Base-by-base conservation (phyloP, 2,113 vertebrate species). In the Microcebus lehilahytsara region DNA sequence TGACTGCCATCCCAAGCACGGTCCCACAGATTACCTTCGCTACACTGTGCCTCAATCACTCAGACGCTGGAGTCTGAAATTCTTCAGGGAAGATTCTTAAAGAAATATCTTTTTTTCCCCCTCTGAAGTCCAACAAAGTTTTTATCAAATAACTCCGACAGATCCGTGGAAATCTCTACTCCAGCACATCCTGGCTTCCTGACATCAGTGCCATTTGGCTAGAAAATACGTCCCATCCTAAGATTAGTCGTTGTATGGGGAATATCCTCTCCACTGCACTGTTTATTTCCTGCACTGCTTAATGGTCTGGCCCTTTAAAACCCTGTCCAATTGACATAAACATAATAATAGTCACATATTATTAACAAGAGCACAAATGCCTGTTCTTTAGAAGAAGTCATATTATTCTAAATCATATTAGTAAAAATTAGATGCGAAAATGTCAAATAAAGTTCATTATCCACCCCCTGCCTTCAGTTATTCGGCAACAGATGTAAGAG, bases 351-450 rank as follows among this genome's bases (percentile, higher is more conserved):
- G 12, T 80, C 71, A 64, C 34, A 9, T n/a, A 42, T 91, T 30
- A 80, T 89, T 95, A 72, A 64, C 56, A 37, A 83, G n/a, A 69
- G 17, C 58, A 87, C 23, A 46, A 37, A 14, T 14, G 12, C 40
- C 58, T n/a, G 7, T 6, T 72, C 40, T 53, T 93, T 69, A 74
- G 62, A 95, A 81, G 0, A 90, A 89, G 77, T 46, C 23, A 14
- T 32, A 56, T 30, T 66, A 80, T 56, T 89, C 69, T 30, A 86
- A 90, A 88, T 71, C 23, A 25, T 85, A 64, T 72, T 51, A 72
- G 37, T 71, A 81, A 58, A 58, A 92, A 51, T 30, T 22, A 49
- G 37, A 53, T 60, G 69, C 74, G 32, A 96, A 96, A 80, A 71
- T 37, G 40, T 37, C 19, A 51, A 49, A 30, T 60, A 77, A 30